A percentile compares a stretch with the other conserved stretches of the same genome.
These are phyloP conservation scores for Pristionchus arcanus DNA, from an alignment of 2,888 invertebrate species.

Conservation along the genomic window DNA sequence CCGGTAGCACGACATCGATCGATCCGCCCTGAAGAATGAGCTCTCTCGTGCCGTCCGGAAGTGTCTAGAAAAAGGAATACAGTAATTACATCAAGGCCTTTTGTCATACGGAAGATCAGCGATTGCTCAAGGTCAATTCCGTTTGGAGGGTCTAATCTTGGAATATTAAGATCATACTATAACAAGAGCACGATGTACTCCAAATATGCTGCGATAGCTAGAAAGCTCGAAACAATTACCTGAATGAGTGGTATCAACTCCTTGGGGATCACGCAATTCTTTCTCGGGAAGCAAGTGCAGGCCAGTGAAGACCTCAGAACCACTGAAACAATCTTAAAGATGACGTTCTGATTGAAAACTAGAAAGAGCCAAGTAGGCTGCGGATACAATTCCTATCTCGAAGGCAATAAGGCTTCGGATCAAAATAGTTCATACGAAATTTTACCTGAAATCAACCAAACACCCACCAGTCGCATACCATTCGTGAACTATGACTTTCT, in stretches of 20 bases:
- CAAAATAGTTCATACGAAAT: not conserved
- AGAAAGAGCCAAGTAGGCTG: no score
- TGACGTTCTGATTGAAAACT: no score
- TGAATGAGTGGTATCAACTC: slow-evolving; percentile 25
- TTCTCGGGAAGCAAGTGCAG: not conserved
- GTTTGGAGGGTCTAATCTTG: no score
- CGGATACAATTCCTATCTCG: no score
- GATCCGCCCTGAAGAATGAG: slow-evolving; percentile 6
- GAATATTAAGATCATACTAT: no score
- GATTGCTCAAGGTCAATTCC: not conserved
- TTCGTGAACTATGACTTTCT: slow-evolving; percentile 15
- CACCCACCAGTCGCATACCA: not conserved
- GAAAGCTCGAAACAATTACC: not conserved
- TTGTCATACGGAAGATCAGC: not conserved
- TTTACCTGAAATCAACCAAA: not conserved
- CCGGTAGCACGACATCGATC: slow-evolving; percentile 7
- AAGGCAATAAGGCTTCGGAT: no score
- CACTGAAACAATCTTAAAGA: no score
- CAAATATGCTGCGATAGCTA: no score
- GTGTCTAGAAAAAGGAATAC: not conserved
- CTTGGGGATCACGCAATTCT: slow-evolving; percentile 1
- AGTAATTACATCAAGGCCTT: no score
- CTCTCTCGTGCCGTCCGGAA: slow-evolving; percentile 11
- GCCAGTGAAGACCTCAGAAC: not conserved
- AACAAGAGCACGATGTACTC: no score